Evolutionary conservation across 2,888 invertebrate genomes (phyloP), one percentile per base, ranked within the genome.

Genomic region (Oegoconia quadripuncta): DNA sequence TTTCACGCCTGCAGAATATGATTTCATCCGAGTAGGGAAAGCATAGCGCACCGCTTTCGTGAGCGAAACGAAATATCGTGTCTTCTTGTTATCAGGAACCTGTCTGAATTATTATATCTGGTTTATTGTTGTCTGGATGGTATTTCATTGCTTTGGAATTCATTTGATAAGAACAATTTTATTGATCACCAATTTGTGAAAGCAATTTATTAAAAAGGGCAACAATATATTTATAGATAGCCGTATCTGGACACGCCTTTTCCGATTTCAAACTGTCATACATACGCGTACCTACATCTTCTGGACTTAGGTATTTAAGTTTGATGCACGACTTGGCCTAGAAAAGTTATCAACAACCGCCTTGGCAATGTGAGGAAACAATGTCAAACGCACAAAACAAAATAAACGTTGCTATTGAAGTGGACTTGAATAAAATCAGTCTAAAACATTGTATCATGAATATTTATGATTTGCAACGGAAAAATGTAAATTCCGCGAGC

Each of bases 1-100:
- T 70, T 77, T 70, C 64, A 68, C 67, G 55, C 55, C 57, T 56
- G 53, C 55, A 57, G 67, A 69, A 70, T 74, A 73, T 72, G 70
- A 77, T 78, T 75, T 74, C 61, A 72, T 72, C 60, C 52, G 53
- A 61, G 59, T 46, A 55, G 70, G 67, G 75, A 79, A 76, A 77
- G 73, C 70, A 59, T 59, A 59, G 59, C 34, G 44, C 39, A 38
- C 33, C 29, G 33, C 37, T 30, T 29, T 37, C 37, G 30, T 16
- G 11, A 17, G 7, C 17, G 32, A 11, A 11, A 20, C 12, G 12
- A 17, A 16, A n/a, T 9, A 17, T 17, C 16, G 11, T 30, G 3
- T 11, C 11, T 2, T 17, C 7, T 30, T 30, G 17, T 17, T 30
- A 6, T n/a, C n/a, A 30, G 17, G 16, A 30, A 30, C n/a, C 5